phyloP scores from a whole-genome alignment of 2,888 invertebrate genomes.

The Ornithoptera priamus region DNA sequence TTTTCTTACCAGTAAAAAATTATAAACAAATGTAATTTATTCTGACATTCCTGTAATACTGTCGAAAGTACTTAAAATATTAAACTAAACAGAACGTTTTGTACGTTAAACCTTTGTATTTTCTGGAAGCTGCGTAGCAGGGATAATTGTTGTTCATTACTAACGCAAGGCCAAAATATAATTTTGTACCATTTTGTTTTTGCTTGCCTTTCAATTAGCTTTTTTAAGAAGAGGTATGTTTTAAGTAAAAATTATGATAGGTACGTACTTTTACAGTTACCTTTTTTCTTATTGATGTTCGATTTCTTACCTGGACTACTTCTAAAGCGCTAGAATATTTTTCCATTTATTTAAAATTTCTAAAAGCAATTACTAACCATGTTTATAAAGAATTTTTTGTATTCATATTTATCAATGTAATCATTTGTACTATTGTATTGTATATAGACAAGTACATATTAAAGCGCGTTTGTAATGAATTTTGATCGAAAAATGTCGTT shows the following conservation, averaged over 20 bases:
- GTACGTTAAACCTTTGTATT: constrained; percentile 14
- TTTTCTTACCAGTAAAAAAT: not conserved
- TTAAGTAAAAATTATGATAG: too few relatives aligned
- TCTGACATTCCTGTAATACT: not conserved
- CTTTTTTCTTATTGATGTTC: too few relatives aligned
- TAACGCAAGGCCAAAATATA: constrained; percentile 1
- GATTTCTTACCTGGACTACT: too few relatives aligned
- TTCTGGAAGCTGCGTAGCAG: constrained; percentile 8
- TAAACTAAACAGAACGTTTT: constrained; percentile 3
- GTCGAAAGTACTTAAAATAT: constrained; percentile 1
- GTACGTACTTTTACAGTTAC: too few relatives aligned
- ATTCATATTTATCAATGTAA: too few relatives aligned
- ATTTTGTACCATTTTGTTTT: constrained; percentile 10
- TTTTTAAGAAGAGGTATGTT: not conserved
- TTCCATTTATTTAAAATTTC: too few relatives aligned
- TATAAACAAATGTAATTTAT: not conserved
- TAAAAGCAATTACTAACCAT: too few relatives aligned
- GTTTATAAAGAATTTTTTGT: too few relatives aligned
- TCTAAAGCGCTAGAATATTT: too few relatives aligned
- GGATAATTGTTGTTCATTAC: constrained; percentile 15
- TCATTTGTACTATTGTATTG: too few relatives aligned
- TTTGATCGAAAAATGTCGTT: not conserved
- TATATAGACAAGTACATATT: too few relatives aligned
- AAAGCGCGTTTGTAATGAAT: not conserved
- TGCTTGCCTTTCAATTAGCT: constrained; percentile 2